Conservation (phyloP, 2,797 vertebrate genomes). For the Hemitrygon akajei region DNA sequence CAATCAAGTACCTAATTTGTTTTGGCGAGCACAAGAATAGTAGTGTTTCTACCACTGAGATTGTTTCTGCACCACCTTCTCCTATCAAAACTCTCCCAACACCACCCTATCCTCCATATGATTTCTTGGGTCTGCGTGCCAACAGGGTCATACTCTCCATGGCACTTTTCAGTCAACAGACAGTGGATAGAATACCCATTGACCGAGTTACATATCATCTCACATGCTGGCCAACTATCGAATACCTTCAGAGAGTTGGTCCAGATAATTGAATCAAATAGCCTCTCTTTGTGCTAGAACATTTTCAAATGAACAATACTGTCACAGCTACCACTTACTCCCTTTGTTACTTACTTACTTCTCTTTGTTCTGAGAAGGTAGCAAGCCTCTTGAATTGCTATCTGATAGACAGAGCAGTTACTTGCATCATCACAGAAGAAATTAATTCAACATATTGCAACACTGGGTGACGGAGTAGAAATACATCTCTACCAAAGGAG, state of each 20-base stretch:
- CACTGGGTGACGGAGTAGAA: no score
- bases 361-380: neutral
- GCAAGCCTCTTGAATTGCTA: neutral
- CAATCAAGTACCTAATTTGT: neutral
- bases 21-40: neutral
- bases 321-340: neutral
- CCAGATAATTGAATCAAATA: neutral
- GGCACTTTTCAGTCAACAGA: neutral
- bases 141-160: neutral
- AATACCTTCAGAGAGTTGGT: neutral
- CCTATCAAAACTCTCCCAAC: neutral
- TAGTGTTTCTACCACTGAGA: neutral
- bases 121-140: neutral
- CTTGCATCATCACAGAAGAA: neutral
- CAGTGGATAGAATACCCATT: neutral
- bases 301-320: neutral
- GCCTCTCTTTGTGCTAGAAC: neutral
- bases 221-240: neutral
- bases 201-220: neutral
- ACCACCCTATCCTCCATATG: no score
- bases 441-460: neutral
- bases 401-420: neutral
- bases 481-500: no score
- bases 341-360: no score
- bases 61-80: neutral